A percentile compares a stretch with the other conserved stretches of the same genome.
Conservation (phyloP, 2,113 vertebrate genomes). For the Cyanoderma ruficeps region DNA sequence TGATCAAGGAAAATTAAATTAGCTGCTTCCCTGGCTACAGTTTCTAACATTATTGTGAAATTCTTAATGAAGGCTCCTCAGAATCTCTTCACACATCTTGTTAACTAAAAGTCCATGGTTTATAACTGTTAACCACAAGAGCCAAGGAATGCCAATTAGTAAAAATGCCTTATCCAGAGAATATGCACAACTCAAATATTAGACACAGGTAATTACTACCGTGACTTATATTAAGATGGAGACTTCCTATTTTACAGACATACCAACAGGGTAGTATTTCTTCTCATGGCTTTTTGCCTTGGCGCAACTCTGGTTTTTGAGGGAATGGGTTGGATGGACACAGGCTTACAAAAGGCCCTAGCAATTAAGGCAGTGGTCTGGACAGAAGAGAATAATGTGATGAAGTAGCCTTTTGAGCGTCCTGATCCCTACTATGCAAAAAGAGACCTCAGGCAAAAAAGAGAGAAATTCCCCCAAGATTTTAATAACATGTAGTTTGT, state of each 20-base stretch:
- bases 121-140: background rate
- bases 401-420: background rate
- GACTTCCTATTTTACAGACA: background rate
- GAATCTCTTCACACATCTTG: background rate
- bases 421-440: background rate
- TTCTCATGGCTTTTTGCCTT: background rate
- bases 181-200: background rate
- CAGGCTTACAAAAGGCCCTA: background rate
- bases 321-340: too few relatives aligned
- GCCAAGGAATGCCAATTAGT: background rate
- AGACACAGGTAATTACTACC: background rate
- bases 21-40: background rate
- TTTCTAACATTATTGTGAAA: background rate
- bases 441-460: background rate
- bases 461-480: too few relatives aligned
- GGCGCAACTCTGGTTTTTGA: background rate
- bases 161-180: background rate
- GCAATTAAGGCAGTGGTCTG: background rate
- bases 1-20: constrained; percentile 44
- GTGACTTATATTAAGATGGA: background rate
- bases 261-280: background rate
- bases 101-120: background rate
- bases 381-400: background rate
- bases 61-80: background rate
- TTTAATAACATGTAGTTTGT: background rate